A percentile compares a stretch with the other conserved stretches of the same genome.
These are phyloP conservation scores for Syritta pipiens DNA, from an alignment of 2,888 invertebrate species.

Conservation along the genomic window DNA sequence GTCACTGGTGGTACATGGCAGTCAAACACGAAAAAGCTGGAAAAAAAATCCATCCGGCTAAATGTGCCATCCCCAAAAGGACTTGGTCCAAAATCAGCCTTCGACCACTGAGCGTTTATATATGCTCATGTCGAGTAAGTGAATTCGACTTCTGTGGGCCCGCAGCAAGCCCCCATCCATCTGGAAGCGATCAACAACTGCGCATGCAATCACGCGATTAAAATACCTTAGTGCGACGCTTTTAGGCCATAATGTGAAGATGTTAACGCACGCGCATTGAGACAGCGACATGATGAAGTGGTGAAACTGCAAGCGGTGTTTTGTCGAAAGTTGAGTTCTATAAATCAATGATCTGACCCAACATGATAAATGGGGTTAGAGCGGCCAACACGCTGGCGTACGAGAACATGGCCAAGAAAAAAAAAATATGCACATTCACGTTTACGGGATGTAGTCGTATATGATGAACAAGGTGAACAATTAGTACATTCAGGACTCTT, in stretches of 20 bases:
- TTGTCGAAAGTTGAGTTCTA: conserved; percentile 39
- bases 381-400: conserved; percentile 4
- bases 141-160: conserved; percentile 61
- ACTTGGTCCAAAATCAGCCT: conserved; percentile 36
- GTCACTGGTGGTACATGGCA: conserved; percentile 12
- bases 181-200: conserved; percentile 23
- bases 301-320: conserved; percentile 35
- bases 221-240: conserved; percentile 48
- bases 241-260: conserved; percentile 57
- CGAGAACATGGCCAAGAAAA: conserved; percentile 27
- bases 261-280: conserved; percentile 51
- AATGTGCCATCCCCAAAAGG: conserved; percentile 19
- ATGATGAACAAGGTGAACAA: conserved; percentile 50
- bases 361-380: conserved; percentile 50
- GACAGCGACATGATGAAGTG: conserved; percentile 51
- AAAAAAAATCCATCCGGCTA: not conserved
- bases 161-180: conserved; percentile 35
- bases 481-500: conserved; percentile 44
- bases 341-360: conserved; percentile 61
- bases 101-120: not conserved
- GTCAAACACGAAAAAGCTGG: conserved; percentile 40
- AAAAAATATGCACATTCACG: too few species aligned
- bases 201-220: conserved; percentile 62
- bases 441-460: not conserved
- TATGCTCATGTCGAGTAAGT: conserved; percentile 9